Percentiles rank a stretch among this genome's conserved stretches.
These are phyloP conservation scores for Vireo altiloquus DNA, from an alignment of 2,113 vertebrate genomes.

Conservation along the genomic window DNA sequence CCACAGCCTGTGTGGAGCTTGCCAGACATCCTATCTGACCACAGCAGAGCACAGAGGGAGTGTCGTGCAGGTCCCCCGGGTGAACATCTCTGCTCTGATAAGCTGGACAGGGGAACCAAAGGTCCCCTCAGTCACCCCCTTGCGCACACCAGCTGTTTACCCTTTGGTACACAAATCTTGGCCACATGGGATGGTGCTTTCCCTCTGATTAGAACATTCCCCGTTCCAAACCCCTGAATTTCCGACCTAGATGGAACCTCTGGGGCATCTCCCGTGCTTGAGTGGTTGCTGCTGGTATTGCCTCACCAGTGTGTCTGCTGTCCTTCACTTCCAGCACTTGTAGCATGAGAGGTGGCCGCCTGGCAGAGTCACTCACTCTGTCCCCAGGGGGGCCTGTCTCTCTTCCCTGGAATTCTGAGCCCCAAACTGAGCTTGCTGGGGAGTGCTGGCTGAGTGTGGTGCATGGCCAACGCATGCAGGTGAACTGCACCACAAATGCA, in stretches of 20 bases:
- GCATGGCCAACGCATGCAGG: background rate
- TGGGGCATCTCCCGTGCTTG: background rate
- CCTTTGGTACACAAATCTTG: background rate
- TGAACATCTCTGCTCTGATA: background rate
- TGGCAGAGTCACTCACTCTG: background rate
- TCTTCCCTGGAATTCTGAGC: background rate
- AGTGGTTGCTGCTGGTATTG: background rate
- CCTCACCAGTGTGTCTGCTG: background rate
- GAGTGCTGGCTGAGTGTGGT: background rate
- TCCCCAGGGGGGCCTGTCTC: rapidly evolving
- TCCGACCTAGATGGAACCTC: background rate
- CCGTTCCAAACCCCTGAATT: background rate
- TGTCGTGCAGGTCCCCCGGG: background rate
- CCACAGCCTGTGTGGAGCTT: background rate
- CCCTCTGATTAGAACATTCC: background rate
- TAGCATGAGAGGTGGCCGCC: background rate
- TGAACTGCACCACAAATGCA: background rate
- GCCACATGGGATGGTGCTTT: background rate
- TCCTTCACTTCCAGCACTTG: background rate
- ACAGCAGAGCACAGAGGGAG: background rate
- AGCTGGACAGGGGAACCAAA: rapidly evolving
- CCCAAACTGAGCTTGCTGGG: background rate
- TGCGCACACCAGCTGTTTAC: background rate
- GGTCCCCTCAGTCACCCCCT: too few relatives aligned
- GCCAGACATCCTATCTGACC: rapidly evolving